A percentile compares a stretch with the other conserved stretches of the same genome.
These are phyloP conservation scores for Pasiphila rectangulata DNA, from an alignment of 2,888 invertebrate species.

Conservation along the genomic window DNA sequence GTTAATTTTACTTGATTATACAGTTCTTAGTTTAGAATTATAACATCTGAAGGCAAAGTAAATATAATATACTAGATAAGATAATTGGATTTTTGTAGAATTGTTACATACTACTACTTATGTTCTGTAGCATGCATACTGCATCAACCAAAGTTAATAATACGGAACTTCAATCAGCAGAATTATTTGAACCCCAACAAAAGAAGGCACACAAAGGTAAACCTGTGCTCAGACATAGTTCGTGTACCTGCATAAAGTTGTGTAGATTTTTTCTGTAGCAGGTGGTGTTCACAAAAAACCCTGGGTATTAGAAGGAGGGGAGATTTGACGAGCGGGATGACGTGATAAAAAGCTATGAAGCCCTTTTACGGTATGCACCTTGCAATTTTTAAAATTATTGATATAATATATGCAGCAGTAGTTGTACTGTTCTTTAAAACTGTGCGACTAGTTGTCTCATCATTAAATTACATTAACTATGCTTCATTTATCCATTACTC, in stretches of 20 bases:
- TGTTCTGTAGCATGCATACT: too few relatives aligned
- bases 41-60: too few relatives aligned
- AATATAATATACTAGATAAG: too few relatives aligned
- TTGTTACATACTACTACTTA: too few relatives aligned
- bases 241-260: conserved; percentile 44
- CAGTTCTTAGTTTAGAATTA: too few relatives aligned
- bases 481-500: too few relatives aligned
- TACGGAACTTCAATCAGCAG: neutral
- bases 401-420: neutral
- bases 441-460: too few relatives aligned
- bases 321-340: conserved; percentile 41
- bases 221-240: conserved; percentile 33
- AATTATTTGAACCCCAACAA: conserved; percentile 10
- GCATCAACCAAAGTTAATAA: neutral
- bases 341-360: conserved; percentile 32
- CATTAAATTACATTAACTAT: too few relatives aligned
- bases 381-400: conserved; percentile 24
- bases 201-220: conserved; percentile 3
- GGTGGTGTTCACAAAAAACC: conserved; percentile 56
- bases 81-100: too few relatives aligned
- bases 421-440: too few relatives aligned
- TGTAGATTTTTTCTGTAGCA: conserved; percentile 45
- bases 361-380: conserved; percentile 25
- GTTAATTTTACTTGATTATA: too few relatives aligned
- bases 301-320: conserved; percentile 42